Base-by-base conservation (phyloP, 2,888 invertebrate genomes). In the Creontiades dilutus region DNA sequence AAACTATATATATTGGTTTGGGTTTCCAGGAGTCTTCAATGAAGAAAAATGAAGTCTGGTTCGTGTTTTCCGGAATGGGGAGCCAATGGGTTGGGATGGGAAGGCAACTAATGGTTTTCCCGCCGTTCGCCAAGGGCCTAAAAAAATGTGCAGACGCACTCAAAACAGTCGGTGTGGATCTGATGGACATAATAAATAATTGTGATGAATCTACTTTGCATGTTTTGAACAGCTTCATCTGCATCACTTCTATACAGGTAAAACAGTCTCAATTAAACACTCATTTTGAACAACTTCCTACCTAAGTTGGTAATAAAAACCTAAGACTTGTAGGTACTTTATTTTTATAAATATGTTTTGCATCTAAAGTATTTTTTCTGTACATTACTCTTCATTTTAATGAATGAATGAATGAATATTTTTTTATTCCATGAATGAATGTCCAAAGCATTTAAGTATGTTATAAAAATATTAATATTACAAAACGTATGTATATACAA, bases 21-120 rank as follows among this genome's bases (percentile, higher is more conserved):
- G 16, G 23, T 23, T 68, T 68, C 3, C 68, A 68, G 68, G 68
- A 68, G 68, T 68, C 27, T 12, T 4, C 68, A 1, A 19, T 87
- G 27, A 96, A 96, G 75, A 95, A 95, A 91, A 95, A 97, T 16
- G 98, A 99, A 0, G 94, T 99, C 89, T 99, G 99, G 98, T 99
- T 96, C 93, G 95, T 99, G 91, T 99, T 98, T 94, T 97, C 98
- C 81, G 99, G 99, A 90, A 99, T 99, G 99, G 99, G 99, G 16
- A 96, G 97, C 68, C 99, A 99, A 94, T 99, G 99, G 99, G 95
- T 97, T 82, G 98, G 98, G 92, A 99, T 99, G 99, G 99, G 96
- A 16, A 96, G 96, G 93, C 95, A 96, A 90, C 94, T 99, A 92
- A 96, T 99, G 96, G 94, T 94, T 91, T 94, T 99, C 91, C 97